These are phyloP conservation scores for Dissostichus mawsoni DNA, from an alignment of 2,113 vertebrate genomes.

Conservation along the genomic window DNA sequence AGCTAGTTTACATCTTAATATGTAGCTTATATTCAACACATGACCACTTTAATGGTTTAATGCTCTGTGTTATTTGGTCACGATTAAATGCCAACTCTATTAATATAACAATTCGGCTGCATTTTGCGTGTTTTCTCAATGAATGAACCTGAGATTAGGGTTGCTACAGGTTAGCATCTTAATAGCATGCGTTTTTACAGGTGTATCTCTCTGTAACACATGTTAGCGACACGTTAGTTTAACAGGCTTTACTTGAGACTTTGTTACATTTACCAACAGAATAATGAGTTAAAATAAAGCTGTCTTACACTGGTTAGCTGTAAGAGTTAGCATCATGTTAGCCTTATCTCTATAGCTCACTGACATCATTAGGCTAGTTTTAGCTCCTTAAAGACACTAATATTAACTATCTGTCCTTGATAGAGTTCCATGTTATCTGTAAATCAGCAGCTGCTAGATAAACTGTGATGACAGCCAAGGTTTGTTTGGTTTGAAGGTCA, in stretches of 20 bases:
- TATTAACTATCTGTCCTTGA: not conserved
- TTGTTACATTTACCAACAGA: accelerated
- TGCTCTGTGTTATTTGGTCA: not conserved
- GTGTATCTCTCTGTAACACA: accelerated
- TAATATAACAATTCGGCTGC: accelerated
- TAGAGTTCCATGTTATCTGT: not conserved
- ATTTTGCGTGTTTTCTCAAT: not conserved
- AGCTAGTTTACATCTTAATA: not conserved
- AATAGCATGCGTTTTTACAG: constrained; percentile 32
- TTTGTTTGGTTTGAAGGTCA: constrained; percentile 63
- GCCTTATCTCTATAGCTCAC: no score
- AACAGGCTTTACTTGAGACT: accelerated
- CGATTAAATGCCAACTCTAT: not conserved
- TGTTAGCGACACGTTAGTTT: accelerated
- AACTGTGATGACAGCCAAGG: not conserved
- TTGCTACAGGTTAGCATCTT: constrained; percentile 30
- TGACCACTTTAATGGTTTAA: accelerated
- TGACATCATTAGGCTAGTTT: no score
- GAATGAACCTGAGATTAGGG: constrained; percentile 38
- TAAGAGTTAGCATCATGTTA: no score
- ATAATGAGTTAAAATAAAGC: no score
- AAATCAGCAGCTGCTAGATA: not conserved
- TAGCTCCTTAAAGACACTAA: not conserved
- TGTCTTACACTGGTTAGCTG: no score
- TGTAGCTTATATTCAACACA: accelerated